Conservation (phyloP, 1,140 invertebrate genomes). For the Ips typographus region DNA sequence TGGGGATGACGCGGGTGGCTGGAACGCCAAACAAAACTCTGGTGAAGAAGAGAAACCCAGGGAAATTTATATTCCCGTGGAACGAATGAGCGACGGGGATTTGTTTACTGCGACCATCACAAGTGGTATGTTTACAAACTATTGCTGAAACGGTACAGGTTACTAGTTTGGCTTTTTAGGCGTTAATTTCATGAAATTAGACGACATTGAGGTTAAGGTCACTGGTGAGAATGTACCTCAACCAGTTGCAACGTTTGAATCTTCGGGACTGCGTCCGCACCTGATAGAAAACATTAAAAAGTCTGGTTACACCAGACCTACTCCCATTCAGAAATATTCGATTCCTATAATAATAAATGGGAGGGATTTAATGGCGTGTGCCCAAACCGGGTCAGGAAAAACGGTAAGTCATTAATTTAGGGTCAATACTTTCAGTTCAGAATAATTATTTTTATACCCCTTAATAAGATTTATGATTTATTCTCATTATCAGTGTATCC, state of each 20-base stretch:
- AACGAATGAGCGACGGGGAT: conserved; percentile 68
- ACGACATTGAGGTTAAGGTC: conserved; percentile 79
- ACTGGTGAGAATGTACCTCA: conserved; percentile 67
- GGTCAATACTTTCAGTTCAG: neutral
- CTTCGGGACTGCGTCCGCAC: conserved; percentile 65
- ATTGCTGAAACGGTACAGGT: neutral
- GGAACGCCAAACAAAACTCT: conserved; percentile 16
- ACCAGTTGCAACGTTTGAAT: conserved; percentile 70
- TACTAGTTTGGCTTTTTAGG: conserved; percentile 46
- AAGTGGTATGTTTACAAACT: neutral
- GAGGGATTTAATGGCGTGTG: conserved; percentile 94
- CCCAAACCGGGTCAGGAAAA: conserved; percentile 97
- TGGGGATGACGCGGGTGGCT: conserved; percentile 21
- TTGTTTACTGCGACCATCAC: conserved; percentile 72
- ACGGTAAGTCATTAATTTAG: conserved; percentile 29
- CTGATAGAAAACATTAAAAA: conserved; percentile 78
- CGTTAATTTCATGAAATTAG: conserved; percentile 89
- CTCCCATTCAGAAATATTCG: conserved; percentile 90
- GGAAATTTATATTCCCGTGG: conserved; percentile 80
- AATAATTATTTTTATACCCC: too few relatives aligned
- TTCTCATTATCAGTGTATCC: too few relatives aligned
- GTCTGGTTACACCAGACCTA: conserved; percentile 83
- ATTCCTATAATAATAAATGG: conserved; percentile 79
- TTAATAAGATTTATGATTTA: too few relatives aligned
- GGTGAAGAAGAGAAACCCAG: conserved; percentile 51